Base-by-base conservation (phyloP, 2,113 vertebrate species). In the Recurvirostra avosetta region DNA sequence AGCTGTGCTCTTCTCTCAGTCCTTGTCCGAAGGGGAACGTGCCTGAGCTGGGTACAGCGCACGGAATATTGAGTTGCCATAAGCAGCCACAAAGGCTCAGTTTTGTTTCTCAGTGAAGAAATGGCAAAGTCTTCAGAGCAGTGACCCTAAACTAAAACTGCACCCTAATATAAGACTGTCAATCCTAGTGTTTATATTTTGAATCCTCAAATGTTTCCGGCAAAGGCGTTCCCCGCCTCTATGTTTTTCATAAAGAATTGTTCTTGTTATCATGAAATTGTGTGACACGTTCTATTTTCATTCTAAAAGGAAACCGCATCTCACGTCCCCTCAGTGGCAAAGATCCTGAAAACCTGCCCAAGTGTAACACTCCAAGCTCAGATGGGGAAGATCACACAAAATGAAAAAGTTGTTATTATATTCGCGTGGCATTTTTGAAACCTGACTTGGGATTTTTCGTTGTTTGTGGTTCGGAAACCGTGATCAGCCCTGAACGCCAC, bases 241-340 rank as follows among this genome's bases (percentile, higher is more conserved):
- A 3, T 6, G 14, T 16, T 53, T 38, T 72, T 47, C 20, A 12
- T 27, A 11, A 45, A 82, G 38, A 18, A 11, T n/a, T 40, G 7
- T 34, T 78, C 45, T n/a, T 25, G 52, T 32, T 47, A 11, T 14
- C 15, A 27, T 23, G 47, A 81, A 74, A 62, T 20, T 6, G 26
- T 3, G 2, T 15, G 30, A 50, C 49, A 73, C 5, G 36, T 43
- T n/a, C 17, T 4, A 4, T 27, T 67, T 55, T 61, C n/a, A 12
- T 58, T 55, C 58, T 19, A 30, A 58, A 36, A 65, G 82, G 26
- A 36, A 76, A 30, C 15, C n/a, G 26, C 29, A 30, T 58, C 63
- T 65, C 29, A 20, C 6, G 29, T 22, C 29, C 41, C 50, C 0
- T 0, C 6, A 11, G 16, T 5, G 23, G 62, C 36, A 45, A 43